Base-by-base conservation (phyloP, 2,888 invertebrate genomes). In the Pristionchus maxplancki region DNA sequence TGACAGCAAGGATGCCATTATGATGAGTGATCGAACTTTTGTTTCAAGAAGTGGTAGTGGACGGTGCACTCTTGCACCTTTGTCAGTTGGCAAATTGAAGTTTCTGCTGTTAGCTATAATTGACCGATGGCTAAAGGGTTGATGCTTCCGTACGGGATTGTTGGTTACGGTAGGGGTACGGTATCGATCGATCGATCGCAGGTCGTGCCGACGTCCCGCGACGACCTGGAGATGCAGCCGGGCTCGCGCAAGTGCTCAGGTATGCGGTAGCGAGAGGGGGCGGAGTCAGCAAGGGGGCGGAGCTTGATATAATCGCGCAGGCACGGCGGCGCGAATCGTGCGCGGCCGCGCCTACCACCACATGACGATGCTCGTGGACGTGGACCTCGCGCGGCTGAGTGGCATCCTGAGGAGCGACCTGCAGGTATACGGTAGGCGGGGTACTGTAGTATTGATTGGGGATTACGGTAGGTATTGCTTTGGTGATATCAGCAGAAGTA, bases 271-370 rank as follows among this genome's bases (percentile, higher is more conserved):
- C n/a, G n/a, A n/a, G n/a, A n/a, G n/a, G n/a, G n/a, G n/a, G n/a
- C n/a, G n/a, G n/a, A n/a, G 98, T 48, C 13, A 44, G 37, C 8
- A 17, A 78, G 9, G 34, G 78, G 78, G 78, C 78, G 78, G 78
- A 78, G 78, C 31, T n/a, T 44, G 15, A 28, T 11, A 58, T 24
- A 24, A n/a, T 50, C 91, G 99, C 93, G 98, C 98, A 93, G 99
- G 98, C 92, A 98, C 98, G 85, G 98, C 99, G 84, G 97, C 98
- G 1, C 98, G 98, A 95, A 96, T 98, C 89, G 97, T 97, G 89
- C 96, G 97, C 91, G 96, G 97, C 17, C 97, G 97, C 94, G 97
- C 97, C n/a, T 99, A 99, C 96, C 99, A 99, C 95, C 99, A 99
- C 95, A 98, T 98, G 95, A 99, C 99, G 6, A 96, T 99, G 91